These are phyloP conservation scores for Pomacea maculata DNA, from an alignment of 1,140 invertebrate species.

Conservation along the genomic window DNA sequence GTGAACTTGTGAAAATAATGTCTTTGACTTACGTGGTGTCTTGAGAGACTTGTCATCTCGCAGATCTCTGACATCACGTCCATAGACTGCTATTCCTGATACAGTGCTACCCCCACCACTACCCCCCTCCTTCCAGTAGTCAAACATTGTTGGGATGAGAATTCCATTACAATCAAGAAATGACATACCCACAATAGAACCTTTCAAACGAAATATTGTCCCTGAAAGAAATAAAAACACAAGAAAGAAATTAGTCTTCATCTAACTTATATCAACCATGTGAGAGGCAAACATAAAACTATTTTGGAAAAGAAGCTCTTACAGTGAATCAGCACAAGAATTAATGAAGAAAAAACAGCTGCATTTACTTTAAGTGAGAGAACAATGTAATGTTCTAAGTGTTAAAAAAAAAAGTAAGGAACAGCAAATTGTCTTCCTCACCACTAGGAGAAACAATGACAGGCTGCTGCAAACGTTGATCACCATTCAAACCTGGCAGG, in stretches of 20 bases:
- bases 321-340: too few species aligned
- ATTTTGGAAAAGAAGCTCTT: too few species aligned
- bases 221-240: slow-evolving; percentile 67
- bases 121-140: slow-evolving; percentile 59
- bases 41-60: slow-evolving; percentile 5
- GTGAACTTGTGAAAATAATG: too few species aligned
- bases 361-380: too few species aligned
- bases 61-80: neutral
- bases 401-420: too few species aligned
- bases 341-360: too few species aligned
- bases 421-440: slow-evolving; percentile 65
- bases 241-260: neutral
- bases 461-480: slow-evolving; percentile 82
- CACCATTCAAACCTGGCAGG: slow-evolving; percentile 78
- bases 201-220: slow-evolving; percentile 93
- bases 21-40: slow-evolving; percentile 5
- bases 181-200: slow-evolving; percentile 90
- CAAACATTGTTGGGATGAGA: slow-evolving; percentile 58
- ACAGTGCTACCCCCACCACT: neutral
- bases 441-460: slow-evolving; percentile 90
- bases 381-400: too few species aligned
- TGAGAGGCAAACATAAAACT: too few species aligned
- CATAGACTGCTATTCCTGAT: neutral
- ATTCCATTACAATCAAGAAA: slow-evolving; percentile 88
- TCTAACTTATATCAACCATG: too few species aligned